Evolutionary conservation across 2,113 vertebrate species (phyloP).

Genomic region (Pygathrix nemaeus): DNA sequence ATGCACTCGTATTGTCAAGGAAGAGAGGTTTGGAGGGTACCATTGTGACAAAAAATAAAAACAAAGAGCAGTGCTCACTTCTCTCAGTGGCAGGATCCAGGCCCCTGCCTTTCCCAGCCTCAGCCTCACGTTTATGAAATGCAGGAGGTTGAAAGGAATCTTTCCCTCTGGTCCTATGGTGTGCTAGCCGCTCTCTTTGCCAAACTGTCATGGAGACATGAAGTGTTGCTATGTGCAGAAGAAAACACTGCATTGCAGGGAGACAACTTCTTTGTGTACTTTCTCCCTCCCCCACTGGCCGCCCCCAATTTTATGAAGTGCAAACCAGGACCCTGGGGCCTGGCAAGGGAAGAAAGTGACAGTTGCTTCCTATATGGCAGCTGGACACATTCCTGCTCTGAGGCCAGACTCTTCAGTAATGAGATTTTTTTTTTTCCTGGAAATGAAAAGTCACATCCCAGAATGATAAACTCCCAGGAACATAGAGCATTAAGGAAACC

Average conservation of each 20-base stretch:
- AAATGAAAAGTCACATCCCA: background rate
- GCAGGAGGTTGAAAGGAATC: background rate
- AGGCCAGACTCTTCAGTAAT: slow-evolving; percentile 35
- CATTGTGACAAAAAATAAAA: slow-evolving; percentile 4
- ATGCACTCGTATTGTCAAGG: background rate
- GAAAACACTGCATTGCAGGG: slow-evolving; percentile 56
- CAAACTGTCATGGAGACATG: slow-evolving; percentile 64
- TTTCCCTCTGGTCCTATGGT: no score
- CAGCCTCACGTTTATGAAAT: background rate
- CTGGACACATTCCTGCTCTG: background rate
- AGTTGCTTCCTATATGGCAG: slow-evolving; percentile 47
- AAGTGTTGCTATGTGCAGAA: slow-evolving; percentile 75
- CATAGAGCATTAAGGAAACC: background rate
- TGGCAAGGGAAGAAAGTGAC: slow-evolving; percentile 55
- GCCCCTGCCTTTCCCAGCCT: background rate
- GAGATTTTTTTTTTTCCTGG: background rate
- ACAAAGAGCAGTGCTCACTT: background rate
- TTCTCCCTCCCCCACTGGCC: background rate
- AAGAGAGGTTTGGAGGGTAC: background rate
- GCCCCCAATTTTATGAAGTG: slow-evolving; percentile 74
- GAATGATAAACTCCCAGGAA: slow-evolving; percentile 9
- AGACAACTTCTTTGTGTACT: slow-evolving; percentile 17
- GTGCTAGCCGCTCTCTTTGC: slow-evolving; percentile 69
- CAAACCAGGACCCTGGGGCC: slow-evolving; percentile 59
- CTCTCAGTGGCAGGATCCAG: background rate